Conservation (phyloP, 2,113 vertebrate genomes). For the Laterallus jamaicensis region DNA sequence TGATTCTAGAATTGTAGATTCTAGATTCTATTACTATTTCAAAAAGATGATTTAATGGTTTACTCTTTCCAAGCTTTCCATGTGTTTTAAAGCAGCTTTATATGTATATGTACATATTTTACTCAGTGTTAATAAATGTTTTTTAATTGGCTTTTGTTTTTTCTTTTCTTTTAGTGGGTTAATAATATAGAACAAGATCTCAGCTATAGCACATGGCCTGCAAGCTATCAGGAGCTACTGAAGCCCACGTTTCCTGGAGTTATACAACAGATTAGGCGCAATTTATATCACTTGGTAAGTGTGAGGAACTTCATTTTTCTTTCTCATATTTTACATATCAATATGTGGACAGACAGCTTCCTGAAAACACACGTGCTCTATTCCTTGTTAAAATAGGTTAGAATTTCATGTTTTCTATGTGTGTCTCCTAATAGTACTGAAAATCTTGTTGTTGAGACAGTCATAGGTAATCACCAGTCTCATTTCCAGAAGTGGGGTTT, state of each 20-base stretch:
- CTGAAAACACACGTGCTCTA: background rate
- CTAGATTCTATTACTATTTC: background rate
- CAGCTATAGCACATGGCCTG: constrained; percentile 86
- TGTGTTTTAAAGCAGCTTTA: background rate
- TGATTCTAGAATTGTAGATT: no score
- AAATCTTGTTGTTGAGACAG: background rate
- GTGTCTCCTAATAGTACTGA: background rate
- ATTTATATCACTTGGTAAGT: constrained; percentile 95
- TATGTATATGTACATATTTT: background rate
- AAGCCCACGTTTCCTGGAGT: constrained; percentile 85
- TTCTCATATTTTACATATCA: background rate
- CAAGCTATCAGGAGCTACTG: constrained; percentile 87
- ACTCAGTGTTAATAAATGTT: background rate
- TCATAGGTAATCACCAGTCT: background rate
- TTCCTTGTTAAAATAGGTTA: background rate
- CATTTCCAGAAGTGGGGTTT: background rate
- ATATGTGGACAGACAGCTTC: background rate
- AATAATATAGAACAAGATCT: constrained; percentile 93
- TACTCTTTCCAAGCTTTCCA: background rate
- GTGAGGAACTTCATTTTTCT: background rate
- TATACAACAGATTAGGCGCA: constrained; percentile 88
- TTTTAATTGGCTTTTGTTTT: background rate
- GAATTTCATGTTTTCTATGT: background rate
- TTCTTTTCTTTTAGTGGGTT: constrained; percentile 84
- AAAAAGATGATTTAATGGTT: background rate